Conservation (phyloP, 2,797 vertebrate species). For the Periophthalmus magnuspinnatus region DNA sequence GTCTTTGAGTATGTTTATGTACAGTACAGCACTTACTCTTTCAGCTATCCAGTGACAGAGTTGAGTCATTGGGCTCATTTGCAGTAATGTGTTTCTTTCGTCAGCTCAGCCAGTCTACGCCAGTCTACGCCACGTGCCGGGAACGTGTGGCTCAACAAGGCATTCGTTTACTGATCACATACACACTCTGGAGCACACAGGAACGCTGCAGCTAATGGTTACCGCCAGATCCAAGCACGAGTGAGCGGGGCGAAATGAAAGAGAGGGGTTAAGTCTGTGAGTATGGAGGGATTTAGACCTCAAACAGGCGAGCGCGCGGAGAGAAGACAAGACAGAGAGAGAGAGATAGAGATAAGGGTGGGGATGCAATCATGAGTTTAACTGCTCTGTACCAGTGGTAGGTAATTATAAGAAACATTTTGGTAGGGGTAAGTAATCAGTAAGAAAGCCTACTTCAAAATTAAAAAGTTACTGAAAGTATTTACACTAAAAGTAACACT, state of each 20-base stretch:
- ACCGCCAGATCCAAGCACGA: slow-evolving; percentile 65
- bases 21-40: no score
- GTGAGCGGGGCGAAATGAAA: slow-evolving; percentile 74
- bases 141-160: slow-evolving; percentile 64
- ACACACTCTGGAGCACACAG: slow-evolving; percentile 37
- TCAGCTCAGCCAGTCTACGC: slow-evolving; percentile 39
- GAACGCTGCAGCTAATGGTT: slow-evolving; percentile 61
- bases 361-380: slow-evolving; percentile 63
- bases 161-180: slow-evolving; percentile 68
- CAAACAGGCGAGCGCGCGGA: slow-evolving; percentile 56
- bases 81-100: slow-evolving; percentile 57
- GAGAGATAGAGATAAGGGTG: slow-evolving; percentile 1
- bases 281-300: slow-evolving; percentile 81
- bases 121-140: slow-evolving; percentile 63
- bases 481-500: neutral
- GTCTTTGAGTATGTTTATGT: no score
- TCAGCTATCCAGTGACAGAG: no score
- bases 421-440: slow-evolving; percentile 24
- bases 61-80: slow-evolving; percentile 59
- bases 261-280: slow-evolving; percentile 79
- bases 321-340: slow-evolving; percentile 14
- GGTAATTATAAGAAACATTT: slow-evolving; percentile 57
- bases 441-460: neutral
- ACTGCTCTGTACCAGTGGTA: slow-evolving; percentile 55
- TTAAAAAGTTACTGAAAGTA: slow-evolving; percentile 37